Evolutionary conservation across 2,797 vertebrate species (phyloP).

Genomic region (Acrossocheilus fasciatus): DNA sequence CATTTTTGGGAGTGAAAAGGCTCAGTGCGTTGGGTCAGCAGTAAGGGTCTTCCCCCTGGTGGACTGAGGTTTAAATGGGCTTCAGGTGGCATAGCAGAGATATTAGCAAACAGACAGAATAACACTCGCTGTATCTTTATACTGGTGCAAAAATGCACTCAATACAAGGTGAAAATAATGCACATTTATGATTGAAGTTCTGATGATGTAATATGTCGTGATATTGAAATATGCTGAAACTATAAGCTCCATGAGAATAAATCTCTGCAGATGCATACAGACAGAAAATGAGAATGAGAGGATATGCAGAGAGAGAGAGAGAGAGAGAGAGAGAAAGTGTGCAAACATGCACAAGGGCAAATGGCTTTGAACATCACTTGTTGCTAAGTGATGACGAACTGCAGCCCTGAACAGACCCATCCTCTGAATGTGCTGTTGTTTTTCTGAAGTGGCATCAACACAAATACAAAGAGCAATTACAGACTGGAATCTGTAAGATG

Average conservation of each 20-base stretch:
- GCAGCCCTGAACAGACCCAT: constrained; percentile 32
- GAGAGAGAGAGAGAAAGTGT: background rate
- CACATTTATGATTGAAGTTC: background rate
- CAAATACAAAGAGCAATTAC: constrained; percentile 55
- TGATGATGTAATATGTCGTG: background rate
- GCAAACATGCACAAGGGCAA: constrained; percentile 27
- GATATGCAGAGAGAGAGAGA: background rate
- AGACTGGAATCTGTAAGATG: constrained; percentile 19
- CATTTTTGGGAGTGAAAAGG: background rate
- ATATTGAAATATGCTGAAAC: background rate
- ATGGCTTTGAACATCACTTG: constrained; percentile 51
- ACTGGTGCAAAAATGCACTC: background rate
- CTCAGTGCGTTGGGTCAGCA: background rate
- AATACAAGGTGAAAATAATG: background rate
- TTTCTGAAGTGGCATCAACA: constrained; percentile 45
- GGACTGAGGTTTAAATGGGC: background rate
- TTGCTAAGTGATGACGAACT: constrained; percentile 59
- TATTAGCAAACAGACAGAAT: background rate
- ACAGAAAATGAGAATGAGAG: background rate
- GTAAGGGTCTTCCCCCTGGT: constrained; percentile 18
- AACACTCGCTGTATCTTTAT: background rate
- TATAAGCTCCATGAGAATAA: background rate
- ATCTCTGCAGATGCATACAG: background rate
- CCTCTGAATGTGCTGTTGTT: constrained; percentile 49
- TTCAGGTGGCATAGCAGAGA: background rate